phyloP scores from a whole-genome alignment of 2,888 invertebrate species.

The Polyploca ridens region DNA sequence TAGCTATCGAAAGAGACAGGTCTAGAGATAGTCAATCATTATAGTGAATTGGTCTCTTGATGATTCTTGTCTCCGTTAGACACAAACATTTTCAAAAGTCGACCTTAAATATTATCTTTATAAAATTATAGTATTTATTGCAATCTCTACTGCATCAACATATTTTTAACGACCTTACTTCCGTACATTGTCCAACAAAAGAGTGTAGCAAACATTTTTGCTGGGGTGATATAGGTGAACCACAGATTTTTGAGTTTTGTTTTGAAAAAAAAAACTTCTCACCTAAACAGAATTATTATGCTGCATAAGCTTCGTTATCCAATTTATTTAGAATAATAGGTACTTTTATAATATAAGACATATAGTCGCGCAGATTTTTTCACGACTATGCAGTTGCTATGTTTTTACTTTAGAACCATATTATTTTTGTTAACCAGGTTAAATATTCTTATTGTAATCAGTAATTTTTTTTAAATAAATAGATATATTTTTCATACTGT shows the following conservation, averaged over 20 bases:
- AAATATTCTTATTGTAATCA: slow-evolving; percentile 64
- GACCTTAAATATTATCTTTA: too few relatives aligned
- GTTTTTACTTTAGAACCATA: slow-evolving; percentile 45
- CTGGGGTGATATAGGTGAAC: neutral
- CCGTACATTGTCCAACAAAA: too few relatives aligned
- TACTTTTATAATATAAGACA: neutral
- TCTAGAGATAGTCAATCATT: too few relatives aligned
- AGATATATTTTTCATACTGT: slow-evolving; percentile 54
- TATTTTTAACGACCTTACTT: too few relatives aligned
- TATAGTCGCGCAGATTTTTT: neutral
- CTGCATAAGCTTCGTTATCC: neutral
- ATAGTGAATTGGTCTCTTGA: too few relatives aligned
- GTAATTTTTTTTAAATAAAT: slow-evolving; percentile 62
- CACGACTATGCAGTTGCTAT: slow-evolving; percentile 6
- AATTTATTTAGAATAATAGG: neutral
- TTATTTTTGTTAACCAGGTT: slow-evolving; percentile 67
- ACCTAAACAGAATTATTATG: neutral
- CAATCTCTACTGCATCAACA: too few relatives aligned
- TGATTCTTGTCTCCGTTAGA: too few relatives aligned
- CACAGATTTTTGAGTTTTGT: neutral
- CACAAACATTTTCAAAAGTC: too few relatives aligned
- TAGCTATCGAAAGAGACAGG: too few relatives aligned
- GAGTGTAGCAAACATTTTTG: too few relatives aligned
- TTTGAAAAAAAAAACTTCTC: neutral
- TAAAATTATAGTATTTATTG: too few relatives aligned